phyloP scores from a whole-genome alignment of 2,888 invertebrate genomes.

The Drosophila atroscutellata region DNA sequence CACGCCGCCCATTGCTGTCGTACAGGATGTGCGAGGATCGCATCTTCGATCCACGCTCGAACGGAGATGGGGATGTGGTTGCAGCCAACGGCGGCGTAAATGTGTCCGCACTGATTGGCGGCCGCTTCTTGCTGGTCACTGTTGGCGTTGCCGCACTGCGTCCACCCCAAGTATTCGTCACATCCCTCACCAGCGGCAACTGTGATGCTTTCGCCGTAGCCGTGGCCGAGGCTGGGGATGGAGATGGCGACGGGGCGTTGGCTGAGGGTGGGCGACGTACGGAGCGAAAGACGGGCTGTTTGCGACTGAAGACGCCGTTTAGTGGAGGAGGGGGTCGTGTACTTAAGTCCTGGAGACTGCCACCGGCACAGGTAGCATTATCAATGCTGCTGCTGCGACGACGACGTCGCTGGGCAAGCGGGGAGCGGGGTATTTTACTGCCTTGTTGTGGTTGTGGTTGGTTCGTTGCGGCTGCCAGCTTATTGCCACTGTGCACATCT shows the following conservation, averaged over 20 bases:
- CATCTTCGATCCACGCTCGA: slow-evolving; percentile 85
- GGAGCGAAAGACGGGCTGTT: slow-evolving; percentile 84
- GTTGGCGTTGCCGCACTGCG: slow-evolving; percentile 84
- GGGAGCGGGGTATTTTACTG: slow-evolving; percentile 85
- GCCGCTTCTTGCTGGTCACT: slow-evolving; percentile 83
- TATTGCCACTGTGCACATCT: background rate
- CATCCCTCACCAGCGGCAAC: slow-evolving; percentile 84
- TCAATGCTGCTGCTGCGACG: slow-evolving; percentile 84
- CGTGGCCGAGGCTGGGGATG: slow-evolving; percentile 42
- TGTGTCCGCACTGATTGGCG: slow-evolving; percentile 88
- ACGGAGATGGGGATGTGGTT: slow-evolving; percentile 84
- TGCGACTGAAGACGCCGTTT: slow-evolving; percentile 74
- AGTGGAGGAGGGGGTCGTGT: slow-evolving; percentile 73
- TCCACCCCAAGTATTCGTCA: slow-evolving; percentile 91
- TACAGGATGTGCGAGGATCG: slow-evolving; percentile 84
- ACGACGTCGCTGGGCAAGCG: slow-evolving; percentile 82
- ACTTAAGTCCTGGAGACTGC: slow-evolving; percentile 80
- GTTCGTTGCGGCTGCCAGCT: background rate
- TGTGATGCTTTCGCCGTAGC: slow-evolving; percentile 41
- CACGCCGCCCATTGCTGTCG: slow-evolving; percentile 86
- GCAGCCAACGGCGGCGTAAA: slow-evolving; percentile 84
- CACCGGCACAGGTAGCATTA: slow-evolving; percentile 79
- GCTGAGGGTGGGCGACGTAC: slow-evolving; percentile 81
- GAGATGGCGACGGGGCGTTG: slow-evolving; percentile 77
- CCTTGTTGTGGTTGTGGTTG: slow-evolving; percentile 57